phyloP scores from a whole-genome alignment of 2,888 invertebrate species.

The Lepidocyrtoides sp. region DNA sequence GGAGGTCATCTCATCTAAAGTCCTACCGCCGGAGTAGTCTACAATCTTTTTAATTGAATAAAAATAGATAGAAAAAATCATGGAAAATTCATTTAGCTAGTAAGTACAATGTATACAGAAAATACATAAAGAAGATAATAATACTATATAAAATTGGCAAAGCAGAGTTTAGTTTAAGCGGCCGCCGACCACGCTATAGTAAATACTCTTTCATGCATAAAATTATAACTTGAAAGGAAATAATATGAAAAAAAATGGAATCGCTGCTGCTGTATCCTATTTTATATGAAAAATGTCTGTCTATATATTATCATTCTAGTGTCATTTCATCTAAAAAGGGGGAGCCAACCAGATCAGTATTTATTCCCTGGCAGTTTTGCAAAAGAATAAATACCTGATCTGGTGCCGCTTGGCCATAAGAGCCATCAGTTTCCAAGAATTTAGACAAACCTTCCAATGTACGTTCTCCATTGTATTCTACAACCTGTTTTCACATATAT shows the following conservation, averaged over 20 bases:
- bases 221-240: no score
- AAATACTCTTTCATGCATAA: no score
- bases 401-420: constrained; percentile 91
- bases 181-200: no score
- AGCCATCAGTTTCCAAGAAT: constrained; percentile 97
- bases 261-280: no score
- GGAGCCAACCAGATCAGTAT: constrained; percentile 88
- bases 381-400: constrained; percentile 86
- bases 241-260: no score
- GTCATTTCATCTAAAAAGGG: background rate
- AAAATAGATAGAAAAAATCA: constrained; percentile 3
- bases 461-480: constrained; percentile 98
- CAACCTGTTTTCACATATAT: constrained; percentile 87
- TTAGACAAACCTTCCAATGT: constrained; percentile 97
- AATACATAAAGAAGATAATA: no score
- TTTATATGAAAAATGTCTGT: no score
- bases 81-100: background rate
- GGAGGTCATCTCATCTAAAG: constrained; percentile 96
- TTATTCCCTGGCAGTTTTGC: constrained; percentile 44
- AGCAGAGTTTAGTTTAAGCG: no score
- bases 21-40: constrained; percentile 98
- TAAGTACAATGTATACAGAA: no score
- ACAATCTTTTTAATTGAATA: constrained; percentile 88
- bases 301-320: no score
- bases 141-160: no score